phyloP scores from a whole-genome alignment of 2,113 vertebrate genomes.

The Jacana jacana region DNA sequence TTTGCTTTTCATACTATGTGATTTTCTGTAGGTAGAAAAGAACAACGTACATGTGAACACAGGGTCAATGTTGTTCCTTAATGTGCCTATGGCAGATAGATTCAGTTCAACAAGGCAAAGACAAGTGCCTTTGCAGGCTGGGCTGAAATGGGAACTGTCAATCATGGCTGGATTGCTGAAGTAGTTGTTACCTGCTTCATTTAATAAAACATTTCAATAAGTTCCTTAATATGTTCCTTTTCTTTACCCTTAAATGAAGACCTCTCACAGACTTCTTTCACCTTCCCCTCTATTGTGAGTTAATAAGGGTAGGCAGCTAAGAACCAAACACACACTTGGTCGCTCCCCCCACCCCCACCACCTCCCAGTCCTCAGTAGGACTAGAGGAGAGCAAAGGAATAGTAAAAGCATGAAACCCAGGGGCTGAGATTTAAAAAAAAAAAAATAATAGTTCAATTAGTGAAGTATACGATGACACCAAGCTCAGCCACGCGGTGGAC shows the following conservation, averaged over 20 bases:
- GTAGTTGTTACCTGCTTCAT: not conserved
- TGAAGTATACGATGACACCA: no score
- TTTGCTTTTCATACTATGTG: not conserved
- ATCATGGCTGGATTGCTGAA: not conserved
- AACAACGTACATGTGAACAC: not conserved
- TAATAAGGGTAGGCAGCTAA: not conserved
- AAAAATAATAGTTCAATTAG: not conserved
- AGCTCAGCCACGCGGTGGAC: no score
- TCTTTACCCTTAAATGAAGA: not conserved
- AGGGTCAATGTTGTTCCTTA: not conserved
- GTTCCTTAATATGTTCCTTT: not conserved
- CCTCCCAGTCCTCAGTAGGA: fast-evolving
- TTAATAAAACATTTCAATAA: not conserved
- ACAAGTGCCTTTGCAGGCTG: not conserved
- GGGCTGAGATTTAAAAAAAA: not conserved
- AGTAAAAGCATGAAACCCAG: not conserved
- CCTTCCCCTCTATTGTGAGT: fast-evolving
- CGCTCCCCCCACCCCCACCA: no score
- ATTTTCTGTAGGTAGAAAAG: not conserved
- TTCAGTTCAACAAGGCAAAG: not conserved
- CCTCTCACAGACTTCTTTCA: not conserved
- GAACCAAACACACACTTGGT: not conserved
- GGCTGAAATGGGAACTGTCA: not conserved
- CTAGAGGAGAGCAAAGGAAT: not conserved
- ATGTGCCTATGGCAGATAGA: not conserved